Base-by-base conservation (phyloP, 2,888 invertebrate genomes). In the Sesamia inferens region DNA sequence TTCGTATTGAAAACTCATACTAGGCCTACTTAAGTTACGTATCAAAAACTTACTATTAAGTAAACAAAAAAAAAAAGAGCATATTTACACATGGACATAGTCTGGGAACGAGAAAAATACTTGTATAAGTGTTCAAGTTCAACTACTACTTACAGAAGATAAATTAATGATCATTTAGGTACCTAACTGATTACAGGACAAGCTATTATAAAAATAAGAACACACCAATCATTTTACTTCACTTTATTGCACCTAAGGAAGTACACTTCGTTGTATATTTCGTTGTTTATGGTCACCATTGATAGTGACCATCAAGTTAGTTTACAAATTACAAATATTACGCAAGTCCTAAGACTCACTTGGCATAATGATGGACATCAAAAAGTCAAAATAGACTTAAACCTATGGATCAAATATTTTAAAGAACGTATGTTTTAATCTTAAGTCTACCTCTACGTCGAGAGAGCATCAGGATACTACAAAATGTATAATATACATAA, bases 221-320 rank as follows among this genome's bases (percentile, higher is more conserved):
- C 87, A 82, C 85, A 71, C 74, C 78, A 79, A 83, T 89, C 85
- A 91, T 79, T 85, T 93, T 92, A 92, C 90, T 92, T 93, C 91
- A 93, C 90, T 96, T 96, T 96, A 96, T 96, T 96, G 96, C 96
- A 96, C 96, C 94, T 94, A 94, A 90, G 90, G 92, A 96, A 95
- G 95, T 96, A 96, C 96, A 96, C 93, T 95, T 95, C 92, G 93
- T 95, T 93, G 92, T 91, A 93, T 90, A 88, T 90, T 91, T 94
- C 93, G 93, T 92, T 94, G 93, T 92, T 83, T 88, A 77, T 84
- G 86, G 87, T 88, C 89, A 88, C 88, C 83, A 83, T 85, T 84
- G 81, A 85, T 83, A 90, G 79, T 74, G 75, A 75, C 81, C 74
- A 71, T 81, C 74, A 78, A 85, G 81, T 90, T 88, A 90, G 88